Conservation (phyloP, 2,888 invertebrate genomes). For the Cerceris rybyensis region DNA sequence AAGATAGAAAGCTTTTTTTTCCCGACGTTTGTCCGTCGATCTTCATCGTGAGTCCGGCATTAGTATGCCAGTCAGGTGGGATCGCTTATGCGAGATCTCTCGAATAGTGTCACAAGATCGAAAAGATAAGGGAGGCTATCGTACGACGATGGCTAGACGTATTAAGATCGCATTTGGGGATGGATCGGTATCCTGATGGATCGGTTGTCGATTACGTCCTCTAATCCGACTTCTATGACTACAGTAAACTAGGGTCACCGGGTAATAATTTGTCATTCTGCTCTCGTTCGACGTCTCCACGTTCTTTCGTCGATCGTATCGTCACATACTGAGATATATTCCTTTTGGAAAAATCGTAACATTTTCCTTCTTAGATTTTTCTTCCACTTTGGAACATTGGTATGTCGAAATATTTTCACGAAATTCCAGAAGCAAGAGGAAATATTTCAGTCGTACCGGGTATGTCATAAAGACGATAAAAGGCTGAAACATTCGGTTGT, state of each 20-base stretch:
- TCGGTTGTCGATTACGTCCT: constrained; percentile 65
- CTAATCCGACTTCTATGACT: constrained; percentile 65
- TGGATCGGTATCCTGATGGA: constrained; percentile 65
- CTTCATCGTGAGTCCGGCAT: constrained; percentile 34
- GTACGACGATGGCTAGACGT: constrained; percentile 59
- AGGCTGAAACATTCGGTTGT: constrained; percentile 6
- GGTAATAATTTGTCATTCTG: constrained; percentile 66
- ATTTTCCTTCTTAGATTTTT: not conserved
- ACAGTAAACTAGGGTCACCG: constrained; percentile 57
- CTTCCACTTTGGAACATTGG: too few species aligned
- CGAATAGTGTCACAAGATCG: constrained; percentile 41
- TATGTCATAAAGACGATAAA: not conserved
- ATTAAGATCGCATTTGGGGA: constrained; percentile 69
- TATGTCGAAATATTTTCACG: too few species aligned
- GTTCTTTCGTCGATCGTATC: constrained; percentile 22
- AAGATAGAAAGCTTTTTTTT: not conserved
- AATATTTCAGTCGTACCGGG: too few species aligned
- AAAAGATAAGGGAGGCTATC: constrained; percentile 55
- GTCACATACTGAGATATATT: not conserved
- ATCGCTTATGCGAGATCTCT: constrained; percentile 34
- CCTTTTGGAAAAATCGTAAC: not conserved
- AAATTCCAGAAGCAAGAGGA: too few species aligned
- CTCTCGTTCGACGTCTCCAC: constrained; percentile 35
- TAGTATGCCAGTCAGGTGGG: constrained; percentile 44
- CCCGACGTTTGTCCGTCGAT: constrained; percentile 39